Conservation (phyloP, 1,140 invertebrate species). For the Pantala flavescens region DNA sequence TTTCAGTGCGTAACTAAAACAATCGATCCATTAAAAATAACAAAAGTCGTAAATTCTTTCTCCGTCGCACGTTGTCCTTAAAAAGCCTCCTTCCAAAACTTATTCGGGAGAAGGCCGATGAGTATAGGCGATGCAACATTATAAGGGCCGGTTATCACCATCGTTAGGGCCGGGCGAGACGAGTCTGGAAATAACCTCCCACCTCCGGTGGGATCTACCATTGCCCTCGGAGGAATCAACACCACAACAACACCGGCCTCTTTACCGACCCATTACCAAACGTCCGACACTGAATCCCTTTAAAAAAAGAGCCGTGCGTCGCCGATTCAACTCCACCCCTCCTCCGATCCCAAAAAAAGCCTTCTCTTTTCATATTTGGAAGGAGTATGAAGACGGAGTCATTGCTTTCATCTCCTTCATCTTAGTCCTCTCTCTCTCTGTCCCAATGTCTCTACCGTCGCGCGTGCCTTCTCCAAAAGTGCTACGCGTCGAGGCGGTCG, state of each 20-base stretch:
- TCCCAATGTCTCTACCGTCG: neutral
- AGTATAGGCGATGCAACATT: too few species aligned
- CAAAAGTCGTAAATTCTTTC: neutral
- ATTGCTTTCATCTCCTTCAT: neutral
- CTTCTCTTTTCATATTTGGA: neutral
- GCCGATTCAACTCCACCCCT: too few species aligned
- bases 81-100: neutral
- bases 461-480: neutral
- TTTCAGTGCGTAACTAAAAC: neutral
- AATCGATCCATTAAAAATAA: neutral
- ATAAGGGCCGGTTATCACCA: too few species aligned
- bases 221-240: too few species aligned
- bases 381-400: neutral
- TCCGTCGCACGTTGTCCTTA: neutral
- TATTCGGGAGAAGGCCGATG: too few species aligned
- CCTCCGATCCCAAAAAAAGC: neutral
- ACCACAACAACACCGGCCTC: too few species aligned
- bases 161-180: too few species aligned
- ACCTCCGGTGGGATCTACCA: too few species aligned
- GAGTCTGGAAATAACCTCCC: too few species aligned
- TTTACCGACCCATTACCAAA: too few species aligned
- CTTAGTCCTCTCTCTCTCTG: conserved; percentile 4
- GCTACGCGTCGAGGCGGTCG: neutral
- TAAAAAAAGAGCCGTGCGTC: too few species aligned
- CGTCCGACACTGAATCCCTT: too few species aligned